phyloP scores from a whole-genome alignment of 1,140 invertebrate species.

The Cotesia typhae region DNA sequence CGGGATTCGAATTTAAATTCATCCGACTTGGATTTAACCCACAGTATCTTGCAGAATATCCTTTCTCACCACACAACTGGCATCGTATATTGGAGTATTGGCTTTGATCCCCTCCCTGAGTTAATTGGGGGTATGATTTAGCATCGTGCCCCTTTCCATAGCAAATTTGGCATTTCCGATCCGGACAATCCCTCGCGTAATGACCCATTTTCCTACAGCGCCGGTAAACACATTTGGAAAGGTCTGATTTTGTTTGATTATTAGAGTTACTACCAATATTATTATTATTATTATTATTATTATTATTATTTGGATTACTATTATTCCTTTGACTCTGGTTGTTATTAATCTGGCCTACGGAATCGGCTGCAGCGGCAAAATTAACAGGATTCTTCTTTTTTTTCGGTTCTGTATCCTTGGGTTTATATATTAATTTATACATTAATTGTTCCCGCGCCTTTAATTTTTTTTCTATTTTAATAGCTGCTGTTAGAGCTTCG shows the following conservation, averaged over 20 bases:
- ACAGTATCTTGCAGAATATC: background rate
- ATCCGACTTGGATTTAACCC: background rate
- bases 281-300: too few species aligned
- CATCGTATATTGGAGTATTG: background rate
- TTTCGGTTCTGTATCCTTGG: too few species aligned
- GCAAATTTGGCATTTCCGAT: background rate
- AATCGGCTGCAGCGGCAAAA: too few species aligned
- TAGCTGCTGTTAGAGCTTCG: background rate
- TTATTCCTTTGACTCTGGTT: too few species aligned
- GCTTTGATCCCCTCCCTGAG: background rate
- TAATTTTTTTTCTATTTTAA: conserved; percentile 2
- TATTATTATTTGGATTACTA: too few species aligned
- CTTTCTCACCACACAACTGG: background rate
- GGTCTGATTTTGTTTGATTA: too few species aligned
- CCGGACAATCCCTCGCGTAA: background rate
- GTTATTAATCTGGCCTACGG: too few species aligned
- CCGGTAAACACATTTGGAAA: background rate
- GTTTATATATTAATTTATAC: too few species aligned
- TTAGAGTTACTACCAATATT: too few species aligned
- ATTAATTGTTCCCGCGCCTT: background rate
- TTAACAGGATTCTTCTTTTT: too few species aligned
- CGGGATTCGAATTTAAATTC: too few species aligned
- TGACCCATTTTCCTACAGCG: background rate
- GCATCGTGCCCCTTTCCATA: background rate
- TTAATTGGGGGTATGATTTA: background rate